Percentiles rank a stretch among this genome's conserved stretches.
phyloP scores from a whole-genome alignment of 2,113 vertebrate species.

The Notothenia rossii region DNA sequence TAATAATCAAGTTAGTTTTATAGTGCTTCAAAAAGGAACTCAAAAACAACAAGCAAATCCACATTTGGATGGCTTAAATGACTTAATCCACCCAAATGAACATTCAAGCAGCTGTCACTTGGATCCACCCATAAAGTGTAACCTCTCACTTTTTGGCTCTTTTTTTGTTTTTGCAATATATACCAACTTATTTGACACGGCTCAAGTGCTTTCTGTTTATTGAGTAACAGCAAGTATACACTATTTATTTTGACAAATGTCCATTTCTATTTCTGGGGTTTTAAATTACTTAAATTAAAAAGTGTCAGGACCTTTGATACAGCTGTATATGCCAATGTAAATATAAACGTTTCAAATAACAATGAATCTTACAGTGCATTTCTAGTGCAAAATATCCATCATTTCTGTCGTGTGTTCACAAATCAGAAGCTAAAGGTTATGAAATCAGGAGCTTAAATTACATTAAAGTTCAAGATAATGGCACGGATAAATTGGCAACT shows the following conservation, averaged over 20 bases:
- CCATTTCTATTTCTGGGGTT: too few species aligned
- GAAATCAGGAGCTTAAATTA: background rate
- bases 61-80: slow-evolving; percentile 33
- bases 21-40: too few species aligned
- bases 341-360: too few species aligned
- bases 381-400: background rate
- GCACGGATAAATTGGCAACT: background rate
- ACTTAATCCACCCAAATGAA: slow-evolving; percentile 9
- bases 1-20: too few species aligned
- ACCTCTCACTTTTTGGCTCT: background rate
- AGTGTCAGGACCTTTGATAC: background rate
- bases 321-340: background rate
- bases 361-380: background rate
- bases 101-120: background rate
- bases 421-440: background rate
- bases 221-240: background rate
- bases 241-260: background rate
- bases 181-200: background rate
- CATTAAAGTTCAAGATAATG: background rate
- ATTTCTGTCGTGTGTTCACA: background rate
- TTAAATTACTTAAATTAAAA: background rate
- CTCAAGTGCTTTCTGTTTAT: background rate
- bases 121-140: background rate
- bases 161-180: background rate
- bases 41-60: too few species aligned